Evolutionary conservation across 2,888 invertebrate genomes (phyloP).

Genomic region (Protodeltote pygarga): DNA sequence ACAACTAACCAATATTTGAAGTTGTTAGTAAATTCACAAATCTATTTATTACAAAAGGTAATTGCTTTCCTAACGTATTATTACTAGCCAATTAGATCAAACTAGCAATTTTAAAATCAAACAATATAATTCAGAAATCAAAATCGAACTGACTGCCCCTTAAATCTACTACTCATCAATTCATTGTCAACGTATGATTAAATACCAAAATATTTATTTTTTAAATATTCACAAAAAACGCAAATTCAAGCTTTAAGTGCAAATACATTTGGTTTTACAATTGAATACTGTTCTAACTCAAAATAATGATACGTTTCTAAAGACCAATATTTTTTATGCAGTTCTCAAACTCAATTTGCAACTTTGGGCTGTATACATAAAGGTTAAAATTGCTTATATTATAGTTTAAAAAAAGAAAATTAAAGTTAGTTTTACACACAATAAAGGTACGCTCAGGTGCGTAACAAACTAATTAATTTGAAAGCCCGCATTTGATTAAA

Average conservation of each 20-base stretch:
- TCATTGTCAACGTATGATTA: conserved; percentile 71
- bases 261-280: conserved; percentile 24
- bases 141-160: conserved; percentile 54
- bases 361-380: rapidly evolving
- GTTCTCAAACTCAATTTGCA: neutral
- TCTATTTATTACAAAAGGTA: conserved; percentile 13
- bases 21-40: conserved; percentile 5
- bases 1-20: neutral
- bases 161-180: conserved; percentile 56
- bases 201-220: conserved; percentile 44
- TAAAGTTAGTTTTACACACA: conserved; percentile 53
- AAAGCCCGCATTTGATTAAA: conserved; percentile 87
- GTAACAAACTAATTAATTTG: conserved; percentile 85
- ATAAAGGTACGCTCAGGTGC: conserved; percentile 83
- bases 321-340: conserved; percentile 20
- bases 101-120: conserved; percentile 39
- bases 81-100: conserved; percentile 29
- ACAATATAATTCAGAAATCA: conserved; percentile 41
- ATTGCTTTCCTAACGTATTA: conserved; percentile 22
- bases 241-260: conserved; percentile 21
- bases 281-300: conserved; percentile 21
- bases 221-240: conserved; percentile 12
- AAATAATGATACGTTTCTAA: conserved; percentile 42
- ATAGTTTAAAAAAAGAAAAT: conserved; percentile 1
- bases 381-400: conserved; percentile 20